Evolutionary conservation across 2,113 vertebrate genomes (phyloP), one percentile per base, ranked within the genome.

Genomic region (Stomatorhinus ivindoensis): DNA sequence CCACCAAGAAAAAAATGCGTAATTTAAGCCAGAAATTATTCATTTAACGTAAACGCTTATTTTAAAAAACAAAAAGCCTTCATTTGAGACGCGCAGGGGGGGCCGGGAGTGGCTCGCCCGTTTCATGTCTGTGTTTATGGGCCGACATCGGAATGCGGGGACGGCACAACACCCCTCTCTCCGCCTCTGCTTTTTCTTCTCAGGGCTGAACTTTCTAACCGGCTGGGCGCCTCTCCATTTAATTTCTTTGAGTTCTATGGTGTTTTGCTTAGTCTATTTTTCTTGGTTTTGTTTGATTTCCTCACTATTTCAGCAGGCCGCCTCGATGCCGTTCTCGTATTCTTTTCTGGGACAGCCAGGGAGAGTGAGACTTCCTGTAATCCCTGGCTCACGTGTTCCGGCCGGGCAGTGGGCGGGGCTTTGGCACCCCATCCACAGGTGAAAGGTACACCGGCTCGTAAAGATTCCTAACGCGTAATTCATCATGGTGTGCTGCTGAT

Each of bases 21-120:
- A 94, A 95, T 96, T 96, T 95, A 95, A 96, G 95, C 95, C 91
- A 95, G 94, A 95, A 96, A 96, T 95, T 95, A 96, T 96, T 96
- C 94, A 96, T 95, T 95, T 96, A 95, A 93, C 94, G 95, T 91
- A 93, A 93, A 95, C 89, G 94, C 91, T 95, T 94, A 93, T 93
- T 94, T 95, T 94, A 94, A 96, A 96, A 94, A 95, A 96, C 94
- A 96, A 96, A 95, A 94, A 46, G 89, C 93, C 95, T 96, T 96
- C 94, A 95, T 95, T 95, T 97, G 92, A 93, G 94, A 95, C 94
- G 92, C 91, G 94, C 88, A 86, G 92, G 90, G 80, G 87, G 90
- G 44, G 47, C 31, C 90, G 89, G 42, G 80, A 92, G 91, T 90
- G 91, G 53, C 86, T 92, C 90, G 19, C 15, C 91, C 61, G 55